phyloP scores from a whole-genome alignment of 2,113 vertebrate species.

The Phasianus colchicus region DNA sequence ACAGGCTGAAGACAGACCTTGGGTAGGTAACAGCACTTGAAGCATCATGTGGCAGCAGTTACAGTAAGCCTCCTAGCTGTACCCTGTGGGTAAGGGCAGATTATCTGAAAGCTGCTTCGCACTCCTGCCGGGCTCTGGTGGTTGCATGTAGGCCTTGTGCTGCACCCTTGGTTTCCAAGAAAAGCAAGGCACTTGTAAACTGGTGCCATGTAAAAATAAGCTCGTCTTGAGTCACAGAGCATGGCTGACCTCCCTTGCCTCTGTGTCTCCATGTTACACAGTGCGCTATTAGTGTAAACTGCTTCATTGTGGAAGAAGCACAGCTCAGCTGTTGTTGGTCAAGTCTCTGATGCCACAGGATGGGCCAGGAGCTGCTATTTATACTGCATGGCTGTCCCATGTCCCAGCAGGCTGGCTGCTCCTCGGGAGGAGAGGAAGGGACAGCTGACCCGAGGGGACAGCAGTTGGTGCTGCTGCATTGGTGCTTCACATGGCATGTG shows the following conservation, averaged over 20 bases:
- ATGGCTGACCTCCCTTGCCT: background rate
- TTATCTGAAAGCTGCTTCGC: background rate
- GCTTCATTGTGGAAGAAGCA: background rate
- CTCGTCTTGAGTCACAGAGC: background rate
- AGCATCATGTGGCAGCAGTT: background rate
- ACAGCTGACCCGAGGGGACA: background rate
- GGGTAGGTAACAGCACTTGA: background rate
- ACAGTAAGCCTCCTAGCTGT: background rate
- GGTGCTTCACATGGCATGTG: background rate
- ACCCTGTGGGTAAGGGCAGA: background rate
- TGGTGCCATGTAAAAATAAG: background rate
- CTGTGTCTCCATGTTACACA: background rate
- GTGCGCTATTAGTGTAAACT: background rate
- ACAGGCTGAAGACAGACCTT: background rate
- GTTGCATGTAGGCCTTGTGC: background rate
- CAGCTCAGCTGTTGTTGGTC: conserved; percentile 26
- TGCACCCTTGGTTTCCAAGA: background rate
- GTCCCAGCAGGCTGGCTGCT: conserved; percentile 2
- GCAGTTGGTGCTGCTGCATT: rapidly evolving
- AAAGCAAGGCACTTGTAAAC: background rate
- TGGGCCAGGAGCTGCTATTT: conserved; percentile 30
- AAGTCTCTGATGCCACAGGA: background rate
- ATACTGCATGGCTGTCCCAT: background rate
- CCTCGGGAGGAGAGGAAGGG: background rate
- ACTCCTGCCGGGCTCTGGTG: background rate